Evolutionary conservation across 2,797 vertebrate species (phyloP).

Genomic region (Staurois parvus): DNA sequence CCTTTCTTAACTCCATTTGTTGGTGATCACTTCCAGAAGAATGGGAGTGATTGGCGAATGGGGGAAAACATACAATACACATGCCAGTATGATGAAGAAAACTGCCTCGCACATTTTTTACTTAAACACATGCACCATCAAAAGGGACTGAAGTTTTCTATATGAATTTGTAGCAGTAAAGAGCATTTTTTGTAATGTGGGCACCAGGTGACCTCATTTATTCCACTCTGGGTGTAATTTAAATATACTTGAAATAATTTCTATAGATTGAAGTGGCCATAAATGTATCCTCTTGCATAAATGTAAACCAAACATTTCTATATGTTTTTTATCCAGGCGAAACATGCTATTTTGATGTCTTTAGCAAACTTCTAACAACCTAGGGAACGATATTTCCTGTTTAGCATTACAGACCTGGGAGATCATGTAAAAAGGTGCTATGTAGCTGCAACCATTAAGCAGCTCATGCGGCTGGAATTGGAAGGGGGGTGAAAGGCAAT

Average conservation of each 20-base stretch:
- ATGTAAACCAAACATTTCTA: slow-evolving; percentile 61
- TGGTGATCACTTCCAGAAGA: slow-evolving; percentile 62
- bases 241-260: slow-evolving; percentile 62
- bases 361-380: slow-evolving; percentile 57
- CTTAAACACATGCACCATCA: slow-evolving; percentile 60
- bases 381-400: slow-evolving; percentile 58
- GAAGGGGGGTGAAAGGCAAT: slow-evolving; percentile 41
- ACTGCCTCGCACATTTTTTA: slow-evolving; percentile 55
- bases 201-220: slow-evolving; percentile 63
- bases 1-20: slow-evolving; percentile 14
- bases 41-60: slow-evolving; percentile 47
- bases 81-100: slow-evolving; percentile 61
- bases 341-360: slow-evolving; percentile 56
- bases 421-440: slow-evolving; percentile 58
- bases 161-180: slow-evolving; percentile 59
- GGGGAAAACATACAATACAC: slow-evolving; percentile 57
- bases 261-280: slow-evolving; percentile 56
- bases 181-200: slow-evolving; percentile 58
- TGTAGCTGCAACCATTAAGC: slow-evolving; percentile 53
- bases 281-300: slow-evolving; percentile 61
- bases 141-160: slow-evolving; percentile 54
- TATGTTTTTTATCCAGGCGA: slow-evolving; percentile 53
- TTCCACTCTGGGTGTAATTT: slow-evolving; percentile 62
- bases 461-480: slow-evolving; percentile 6
- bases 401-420: slow-evolving; percentile 52